Conservation (phyloP, 2,797 vertebrate genomes). For the Spheniscus humboldti region DNA sequence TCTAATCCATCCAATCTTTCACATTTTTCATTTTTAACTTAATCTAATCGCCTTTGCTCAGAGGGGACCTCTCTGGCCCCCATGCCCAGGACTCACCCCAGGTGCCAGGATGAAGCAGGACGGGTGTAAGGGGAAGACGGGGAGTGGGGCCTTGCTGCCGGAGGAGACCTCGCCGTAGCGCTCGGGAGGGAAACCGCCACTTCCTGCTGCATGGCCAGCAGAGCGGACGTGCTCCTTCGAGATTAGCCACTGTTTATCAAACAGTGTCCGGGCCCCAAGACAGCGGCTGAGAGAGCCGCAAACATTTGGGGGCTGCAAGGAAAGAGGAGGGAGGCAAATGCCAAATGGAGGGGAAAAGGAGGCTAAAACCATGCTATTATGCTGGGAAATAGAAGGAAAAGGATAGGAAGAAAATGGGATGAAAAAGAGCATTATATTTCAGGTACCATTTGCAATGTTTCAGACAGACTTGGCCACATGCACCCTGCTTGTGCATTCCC, state of each 20-base stretch:
- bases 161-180: not conserved
- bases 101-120: not conserved
- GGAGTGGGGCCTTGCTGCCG: not conserved
- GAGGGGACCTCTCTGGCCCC: not conserved
- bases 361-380: not conserved
- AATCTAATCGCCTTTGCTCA: not conserved
- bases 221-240: not conserved
- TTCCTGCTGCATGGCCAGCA: not conserved
- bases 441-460: not conserved
- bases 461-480: not conserved
- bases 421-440: not conserved
- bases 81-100: not conserved
- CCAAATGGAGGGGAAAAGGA: not conserved
- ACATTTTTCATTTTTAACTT: not conserved
- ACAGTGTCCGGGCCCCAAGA: not conserved
- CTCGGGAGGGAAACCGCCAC: not conserved
- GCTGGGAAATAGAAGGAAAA: not conserved
- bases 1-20: not conserved
- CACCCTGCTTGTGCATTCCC: not conserved
- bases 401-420: not conserved
- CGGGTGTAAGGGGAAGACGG: not conserved
- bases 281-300: not conserved
- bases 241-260: not conserved
- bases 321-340: conserved; percentile 6
- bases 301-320: not conserved